These are phyloP conservation scores for Urocitellus parryii DNA, from an alignment of 2,113 vertebrate genomes.

Conservation along the genomic window DNA sequence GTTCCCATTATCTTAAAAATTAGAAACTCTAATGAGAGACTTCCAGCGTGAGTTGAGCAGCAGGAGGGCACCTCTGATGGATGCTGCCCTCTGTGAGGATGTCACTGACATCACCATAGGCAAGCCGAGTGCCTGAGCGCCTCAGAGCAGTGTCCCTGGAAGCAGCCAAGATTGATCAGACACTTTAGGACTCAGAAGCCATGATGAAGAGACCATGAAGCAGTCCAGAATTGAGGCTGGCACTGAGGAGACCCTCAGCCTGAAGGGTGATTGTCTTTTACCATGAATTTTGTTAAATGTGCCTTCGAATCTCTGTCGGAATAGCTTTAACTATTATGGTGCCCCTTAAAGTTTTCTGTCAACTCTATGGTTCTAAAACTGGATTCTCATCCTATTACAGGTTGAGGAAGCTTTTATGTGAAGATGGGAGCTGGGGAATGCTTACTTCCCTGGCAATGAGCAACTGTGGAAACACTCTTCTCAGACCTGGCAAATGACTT, in stretches of 20 bases:
- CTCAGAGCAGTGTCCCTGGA: background rate
- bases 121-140: background rate
- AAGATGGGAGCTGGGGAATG: background rate
- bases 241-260: background rate
- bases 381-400: background rate
- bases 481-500: conserved; percentile 1
- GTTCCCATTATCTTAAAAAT: conserved; percentile 65
- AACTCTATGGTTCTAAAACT: background rate
- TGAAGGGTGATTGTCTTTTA: background rate
- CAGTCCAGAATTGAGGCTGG: background rate
- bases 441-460: background rate
- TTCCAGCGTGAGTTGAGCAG: conserved; percentile 66
- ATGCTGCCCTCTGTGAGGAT: conserved; percentile 66
- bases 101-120: background rate
- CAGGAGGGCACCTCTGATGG: conserved; percentile 70
- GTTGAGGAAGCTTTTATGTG: background rate
- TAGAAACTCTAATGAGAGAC: conserved; percentile 75
- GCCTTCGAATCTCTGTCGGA: background rate
- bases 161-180: background rate
- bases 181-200: background rate
- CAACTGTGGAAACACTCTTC: background rate
- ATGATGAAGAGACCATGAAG: background rate
- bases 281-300: background rate
- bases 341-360: background rate
- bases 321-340: background rate